phyloP scores from a whole-genome alignment of 2,888 invertebrate species.

The Drosophila macrothrix region DNA sequence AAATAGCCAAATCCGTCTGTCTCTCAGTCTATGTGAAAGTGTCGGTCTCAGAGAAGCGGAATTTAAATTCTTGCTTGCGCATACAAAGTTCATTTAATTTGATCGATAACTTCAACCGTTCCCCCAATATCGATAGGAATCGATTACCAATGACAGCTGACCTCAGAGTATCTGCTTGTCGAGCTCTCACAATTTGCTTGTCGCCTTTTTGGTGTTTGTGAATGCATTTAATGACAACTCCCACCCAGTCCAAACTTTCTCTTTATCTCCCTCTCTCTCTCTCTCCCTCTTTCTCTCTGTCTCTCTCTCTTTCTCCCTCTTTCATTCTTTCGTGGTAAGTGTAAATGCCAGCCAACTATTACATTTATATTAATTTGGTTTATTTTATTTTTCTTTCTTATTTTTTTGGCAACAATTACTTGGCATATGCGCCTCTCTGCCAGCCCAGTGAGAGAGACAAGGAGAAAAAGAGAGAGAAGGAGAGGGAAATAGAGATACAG shows the following conservation, averaged over 20 bases:
- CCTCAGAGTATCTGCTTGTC: not conserved
- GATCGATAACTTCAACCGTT: not conserved
- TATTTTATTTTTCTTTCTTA: conserved; percentile 50
- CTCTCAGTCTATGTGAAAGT: not conserved
- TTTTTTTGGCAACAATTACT: conserved; percentile 63
- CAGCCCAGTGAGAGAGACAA: not conserved
- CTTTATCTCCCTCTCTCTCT: not conserved
- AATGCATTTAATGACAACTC: conserved; percentile 66
- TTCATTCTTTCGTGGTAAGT: conserved; percentile 9
- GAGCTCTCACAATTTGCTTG: not conserved
- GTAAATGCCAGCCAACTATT: conserved; percentile 78
- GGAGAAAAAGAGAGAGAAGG: not conserved
- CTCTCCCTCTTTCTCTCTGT: too few relatives aligned
- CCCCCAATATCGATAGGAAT: not conserved
- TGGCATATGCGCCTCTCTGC: conserved; percentile 41
- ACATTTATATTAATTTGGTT: conserved; percentile 80
- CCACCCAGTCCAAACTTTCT: not conserved
- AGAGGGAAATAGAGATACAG: not conserved
- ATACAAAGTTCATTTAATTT: not conserved
- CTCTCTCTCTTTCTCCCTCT: not conserved
- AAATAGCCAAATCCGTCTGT: not conserved
- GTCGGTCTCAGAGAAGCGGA: not conserved
- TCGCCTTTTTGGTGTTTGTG: not conserved
- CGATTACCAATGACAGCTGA: not conserved
- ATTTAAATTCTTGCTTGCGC: not conserved